These are phyloP conservation scores for Nylanderia fulva DNA, from an alignment of 1,140 invertebrate species.

Conservation along the genomic window DNA sequence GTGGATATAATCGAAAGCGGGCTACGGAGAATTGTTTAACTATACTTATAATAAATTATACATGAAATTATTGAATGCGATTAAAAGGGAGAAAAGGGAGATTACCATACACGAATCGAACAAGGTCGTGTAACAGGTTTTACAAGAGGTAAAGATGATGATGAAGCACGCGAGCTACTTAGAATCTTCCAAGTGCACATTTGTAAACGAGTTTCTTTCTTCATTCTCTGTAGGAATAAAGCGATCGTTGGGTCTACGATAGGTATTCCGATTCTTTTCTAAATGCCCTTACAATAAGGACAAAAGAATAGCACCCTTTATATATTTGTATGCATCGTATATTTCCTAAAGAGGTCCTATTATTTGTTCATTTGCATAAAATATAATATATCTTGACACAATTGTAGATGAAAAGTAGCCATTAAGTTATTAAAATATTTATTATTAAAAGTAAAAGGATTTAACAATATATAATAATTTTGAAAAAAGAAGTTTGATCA, in stretches of 20 bases:
- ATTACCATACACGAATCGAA: constrained; percentile 36
- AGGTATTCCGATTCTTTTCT: not conserved
- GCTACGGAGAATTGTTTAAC: not conserved
- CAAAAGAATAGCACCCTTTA: not conserved
- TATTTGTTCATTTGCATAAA: too few relatives aligned
- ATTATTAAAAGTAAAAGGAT: too few relatives aligned
- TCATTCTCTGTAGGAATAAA: constrained; percentile 18
- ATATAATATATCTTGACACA: too few relatives aligned
- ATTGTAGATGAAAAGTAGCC: too few relatives aligned
- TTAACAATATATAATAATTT: too few relatives aligned
- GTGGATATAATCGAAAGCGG: not conserved
- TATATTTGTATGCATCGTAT: not conserved
- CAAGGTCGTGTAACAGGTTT: constrained; percentile 62
- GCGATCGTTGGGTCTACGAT: not conserved
- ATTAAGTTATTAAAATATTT: too few relatives aligned
- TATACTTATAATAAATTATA: constrained; percentile 14
- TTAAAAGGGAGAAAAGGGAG: constrained; percentile 15
- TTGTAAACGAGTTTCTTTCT: constrained; percentile 18
- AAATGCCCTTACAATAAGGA: not conserved
- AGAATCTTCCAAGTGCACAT: constrained; percentile 42
- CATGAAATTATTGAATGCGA: not conserved
- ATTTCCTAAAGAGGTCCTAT: too few relatives aligned
- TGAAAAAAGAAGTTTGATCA: too few relatives aligned
- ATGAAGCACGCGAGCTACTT: constrained; percentile 60
- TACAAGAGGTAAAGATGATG: constrained; percentile 49